These are phyloP conservation scores for Ibidorhyncha struthersii DNA, from an alignment of 2,113 vertebrate genomes.

Conservation along the genomic window DNA sequence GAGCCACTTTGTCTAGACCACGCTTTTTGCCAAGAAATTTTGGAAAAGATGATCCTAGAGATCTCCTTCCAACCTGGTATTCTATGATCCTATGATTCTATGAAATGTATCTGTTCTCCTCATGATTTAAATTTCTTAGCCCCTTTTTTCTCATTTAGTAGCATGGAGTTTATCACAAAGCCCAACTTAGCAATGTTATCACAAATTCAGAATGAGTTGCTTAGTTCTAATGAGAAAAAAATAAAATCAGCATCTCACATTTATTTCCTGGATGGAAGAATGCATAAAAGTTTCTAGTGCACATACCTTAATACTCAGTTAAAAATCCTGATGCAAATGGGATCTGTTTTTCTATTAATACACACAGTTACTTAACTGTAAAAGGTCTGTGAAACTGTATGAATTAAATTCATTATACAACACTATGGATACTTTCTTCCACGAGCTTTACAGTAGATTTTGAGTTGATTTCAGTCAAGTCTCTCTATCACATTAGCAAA, in stretches of 20 bases:
- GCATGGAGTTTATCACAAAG: neutral
- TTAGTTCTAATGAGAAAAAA: neutral
- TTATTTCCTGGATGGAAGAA: neutral
- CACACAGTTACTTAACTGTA: neutral
- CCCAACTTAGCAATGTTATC: neutral
- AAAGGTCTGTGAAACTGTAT: neutral
- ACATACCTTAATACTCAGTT: neutral
- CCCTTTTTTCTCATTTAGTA: neutral
- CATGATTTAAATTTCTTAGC: neutral
- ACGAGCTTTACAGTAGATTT: neutral
- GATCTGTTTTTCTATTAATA: neutral
- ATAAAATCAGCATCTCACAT: neutral
- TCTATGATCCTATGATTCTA: neutral
- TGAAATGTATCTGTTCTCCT: neutral
- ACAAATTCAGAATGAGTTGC: neutral
- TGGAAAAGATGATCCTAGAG: neutral
- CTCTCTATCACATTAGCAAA: neutral
- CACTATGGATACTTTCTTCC: neutral
- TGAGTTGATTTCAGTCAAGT: neutral
- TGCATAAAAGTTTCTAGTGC: neutral
- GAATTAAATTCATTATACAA: neutral
- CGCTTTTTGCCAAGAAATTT: neutral
- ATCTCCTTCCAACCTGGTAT: neutral
- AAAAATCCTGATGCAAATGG: neutral
- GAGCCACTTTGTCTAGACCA: neutral